Percentiles rank a stretch among this genome's conserved stretches.
Conservation (phyloP, 2,797 vertebrate genomes). For the Malurus splendens region DNA sequence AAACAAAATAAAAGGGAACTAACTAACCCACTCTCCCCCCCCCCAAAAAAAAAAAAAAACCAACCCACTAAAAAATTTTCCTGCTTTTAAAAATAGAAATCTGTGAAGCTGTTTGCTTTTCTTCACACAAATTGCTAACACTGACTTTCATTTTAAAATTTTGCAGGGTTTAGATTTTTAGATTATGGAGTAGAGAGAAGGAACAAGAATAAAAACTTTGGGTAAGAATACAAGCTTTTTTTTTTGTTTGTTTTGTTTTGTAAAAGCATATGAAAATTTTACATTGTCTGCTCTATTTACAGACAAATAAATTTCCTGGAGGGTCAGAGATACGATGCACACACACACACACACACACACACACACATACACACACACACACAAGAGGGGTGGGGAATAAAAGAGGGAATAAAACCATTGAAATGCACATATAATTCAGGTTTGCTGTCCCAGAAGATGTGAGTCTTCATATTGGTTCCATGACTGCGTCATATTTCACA, state of each 20-base stretch:
- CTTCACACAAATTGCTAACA: background rate
- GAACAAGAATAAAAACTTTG: background rate
- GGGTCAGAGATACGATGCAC: background rate
- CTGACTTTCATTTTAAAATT: background rate
- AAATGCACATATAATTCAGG: background rate
- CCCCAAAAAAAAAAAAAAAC: background rate
- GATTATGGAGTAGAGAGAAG: background rate
- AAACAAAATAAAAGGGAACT: background rate
- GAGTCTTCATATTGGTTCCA: background rate
- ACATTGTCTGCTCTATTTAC: background rate
- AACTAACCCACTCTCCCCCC: background rate
- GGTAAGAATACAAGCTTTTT: background rate
- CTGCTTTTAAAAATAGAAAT: background rate
- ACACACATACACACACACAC: no score
- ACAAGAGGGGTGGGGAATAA: accelerated
- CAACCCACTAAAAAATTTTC: background rate
- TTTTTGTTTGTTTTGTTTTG: background rate
- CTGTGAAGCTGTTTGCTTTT: background rate
- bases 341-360: background rate
- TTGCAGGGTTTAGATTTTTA: background rate
- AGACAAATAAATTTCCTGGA: background rate
- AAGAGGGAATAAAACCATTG: background rate
- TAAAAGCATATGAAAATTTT: background rate
- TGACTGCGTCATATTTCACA: background rate
- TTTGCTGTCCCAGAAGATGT: background rate